These are phyloP conservation scores for Pseudotriccus pelzelni DNA, from an alignment of 2,797 vertebrate genomes.

Conservation along the genomic window DNA sequence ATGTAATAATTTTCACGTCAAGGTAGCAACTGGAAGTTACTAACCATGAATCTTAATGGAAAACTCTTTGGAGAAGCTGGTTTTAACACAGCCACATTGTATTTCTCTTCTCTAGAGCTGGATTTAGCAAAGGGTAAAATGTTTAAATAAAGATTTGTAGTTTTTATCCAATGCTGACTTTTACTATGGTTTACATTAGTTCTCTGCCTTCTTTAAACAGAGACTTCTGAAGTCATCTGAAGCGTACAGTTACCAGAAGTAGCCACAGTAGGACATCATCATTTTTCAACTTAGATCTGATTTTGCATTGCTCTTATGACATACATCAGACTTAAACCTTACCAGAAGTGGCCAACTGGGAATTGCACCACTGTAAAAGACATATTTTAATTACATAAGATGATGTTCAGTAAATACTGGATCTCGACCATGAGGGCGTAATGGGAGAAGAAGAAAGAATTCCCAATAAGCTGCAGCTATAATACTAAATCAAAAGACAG, in stretches of 20 bases:
- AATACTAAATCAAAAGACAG: neutral
- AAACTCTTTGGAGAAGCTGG: neutral
- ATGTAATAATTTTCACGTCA: constrained; percentile 38
- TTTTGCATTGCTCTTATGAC: neutral
- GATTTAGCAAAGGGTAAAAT: neutral
- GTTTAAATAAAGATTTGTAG: neutral
- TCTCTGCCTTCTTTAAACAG: neutral
- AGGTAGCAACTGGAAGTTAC: neutral
- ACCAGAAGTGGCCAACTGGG: neutral
- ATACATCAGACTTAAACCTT: neutral
- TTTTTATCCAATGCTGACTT: neutral
- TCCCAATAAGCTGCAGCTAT: neutral
- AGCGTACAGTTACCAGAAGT: neutral
- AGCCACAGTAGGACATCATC: neutral
- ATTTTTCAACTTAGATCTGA: neutral
- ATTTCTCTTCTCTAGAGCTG: neutral
- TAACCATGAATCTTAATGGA: neutral
- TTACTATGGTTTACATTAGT: neutral
- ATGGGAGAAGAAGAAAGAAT: neutral
- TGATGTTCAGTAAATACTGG: neutral
- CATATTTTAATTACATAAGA: neutral
- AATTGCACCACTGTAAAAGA: neutral
- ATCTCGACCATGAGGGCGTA: neutral
- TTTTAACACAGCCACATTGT: neutral
- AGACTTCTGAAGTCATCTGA: neutral